Evolutionary conservation across 2,113 vertebrate species (phyloP).

Genomic region (Meriones unguiculatus): DNA sequence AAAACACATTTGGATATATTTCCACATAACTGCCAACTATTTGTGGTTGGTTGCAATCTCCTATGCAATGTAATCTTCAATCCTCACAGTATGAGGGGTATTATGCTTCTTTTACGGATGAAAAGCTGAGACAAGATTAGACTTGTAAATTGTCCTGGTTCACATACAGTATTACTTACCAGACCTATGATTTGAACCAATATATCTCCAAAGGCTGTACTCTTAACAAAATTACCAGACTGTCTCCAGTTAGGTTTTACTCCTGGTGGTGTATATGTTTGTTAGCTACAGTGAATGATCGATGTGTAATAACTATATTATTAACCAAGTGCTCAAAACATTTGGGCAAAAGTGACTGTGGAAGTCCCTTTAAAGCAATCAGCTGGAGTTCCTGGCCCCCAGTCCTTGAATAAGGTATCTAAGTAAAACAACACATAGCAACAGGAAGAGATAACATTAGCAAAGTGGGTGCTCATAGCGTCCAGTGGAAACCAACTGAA

Average conservation of each 20-base stretch:
- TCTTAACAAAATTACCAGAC: not conserved
- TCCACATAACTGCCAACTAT: not conserved
- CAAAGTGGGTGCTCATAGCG: not conserved
- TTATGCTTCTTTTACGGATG: not conserved
- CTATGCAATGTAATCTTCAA: not conserved
- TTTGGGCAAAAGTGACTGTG: not conserved
- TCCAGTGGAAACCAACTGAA: not conserved
- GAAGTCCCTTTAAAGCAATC: not conserved
- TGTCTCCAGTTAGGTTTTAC: not conserved
- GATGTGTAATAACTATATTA: not conserved
- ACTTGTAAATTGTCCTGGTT: not conserved
- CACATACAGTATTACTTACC: not conserved
- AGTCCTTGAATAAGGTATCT: no score
- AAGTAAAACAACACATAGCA: not conserved
- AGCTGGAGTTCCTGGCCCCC: no score
- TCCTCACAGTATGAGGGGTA: not conserved
- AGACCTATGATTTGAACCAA: conserved; percentile 15
- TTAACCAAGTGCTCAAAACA: not conserved
- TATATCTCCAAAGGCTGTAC: not conserved
- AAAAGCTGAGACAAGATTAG: conserved; percentile 6
- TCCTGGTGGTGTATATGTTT: not conserved
- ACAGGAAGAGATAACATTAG: not conserved
- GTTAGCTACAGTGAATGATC: not conserved
- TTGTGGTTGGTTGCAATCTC: not conserved
- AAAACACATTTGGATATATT: not conserved